Evolutionary conservation across 2,797 vertebrate genomes (phyloP).

Genomic region (Sebastes taczanowskii): DNA sequence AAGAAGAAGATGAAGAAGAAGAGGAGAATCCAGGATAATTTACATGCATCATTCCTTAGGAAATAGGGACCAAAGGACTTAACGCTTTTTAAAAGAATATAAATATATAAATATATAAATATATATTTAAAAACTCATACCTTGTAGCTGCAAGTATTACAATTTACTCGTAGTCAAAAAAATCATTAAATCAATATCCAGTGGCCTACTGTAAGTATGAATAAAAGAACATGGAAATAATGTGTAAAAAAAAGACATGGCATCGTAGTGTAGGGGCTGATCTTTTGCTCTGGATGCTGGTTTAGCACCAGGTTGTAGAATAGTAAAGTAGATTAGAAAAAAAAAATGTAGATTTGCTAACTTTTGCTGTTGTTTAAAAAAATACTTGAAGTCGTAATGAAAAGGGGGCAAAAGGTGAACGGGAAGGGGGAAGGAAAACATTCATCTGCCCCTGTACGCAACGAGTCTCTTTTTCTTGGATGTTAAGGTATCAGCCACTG

Average conservation of each 20-base stretch:
- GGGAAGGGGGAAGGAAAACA: slow-evolving; percentile 13
- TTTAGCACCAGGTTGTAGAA: slow-evolving; percentile 81
- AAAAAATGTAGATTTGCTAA: slow-evolving; percentile 83
- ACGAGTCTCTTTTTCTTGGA: slow-evolving; percentile 70
- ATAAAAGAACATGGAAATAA: slow-evolving; percentile 81
- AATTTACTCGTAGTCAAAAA: slow-evolving; percentile 83
- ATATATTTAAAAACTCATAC: slow-evolving; percentile 86
- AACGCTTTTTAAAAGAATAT: slow-evolving; percentile 94
- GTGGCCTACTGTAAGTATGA: slow-evolving; percentile 83
- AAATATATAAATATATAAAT: slow-evolving; percentile 88
- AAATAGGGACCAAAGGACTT: slow-evolving; percentile 99
- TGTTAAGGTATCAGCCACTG: slow-evolving; percentile 77
- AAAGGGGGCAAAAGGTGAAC: slow-evolving; percentile 45
- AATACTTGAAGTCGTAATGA: slow-evolving; percentile 83
- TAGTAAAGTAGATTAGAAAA: slow-evolving; percentile 76
- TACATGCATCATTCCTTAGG: slow-evolving; percentile 99
- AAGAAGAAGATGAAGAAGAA: slow-evolving; percentile 36
- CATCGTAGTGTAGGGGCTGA: slow-evolving; percentile 76
- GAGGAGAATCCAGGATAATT: slow-evolving; percentile 90
- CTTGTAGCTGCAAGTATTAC: slow-evolving; percentile 88
- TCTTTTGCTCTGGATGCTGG: slow-evolving; percentile 81
- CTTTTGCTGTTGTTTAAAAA: slow-evolving; percentile 82
- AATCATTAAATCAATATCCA: slow-evolving; percentile 84
- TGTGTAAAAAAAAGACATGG: slow-evolving; percentile 76
- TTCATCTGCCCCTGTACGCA: slow-evolving; percentile 66